These are phyloP conservation scores for Eubasilissa splendida DNA, from an alignment of 2,888 invertebrate genomes.

Conservation along the genomic window DNA sequence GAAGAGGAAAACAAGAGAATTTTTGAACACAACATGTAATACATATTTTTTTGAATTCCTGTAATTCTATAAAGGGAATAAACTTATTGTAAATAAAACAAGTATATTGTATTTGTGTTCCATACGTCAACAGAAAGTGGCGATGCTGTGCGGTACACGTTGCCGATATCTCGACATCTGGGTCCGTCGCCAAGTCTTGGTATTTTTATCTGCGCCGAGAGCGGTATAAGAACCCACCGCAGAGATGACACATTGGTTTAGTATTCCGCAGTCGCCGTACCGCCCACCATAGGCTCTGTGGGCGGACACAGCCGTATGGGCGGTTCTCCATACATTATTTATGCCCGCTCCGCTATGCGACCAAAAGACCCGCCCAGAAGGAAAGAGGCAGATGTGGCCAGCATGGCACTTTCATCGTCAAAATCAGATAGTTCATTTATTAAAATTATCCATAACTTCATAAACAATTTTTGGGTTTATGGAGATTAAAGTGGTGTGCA, in stretches of 20 bases:
- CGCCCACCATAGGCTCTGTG: slow-evolving; percentile 43
- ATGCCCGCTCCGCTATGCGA: slow-evolving; percentile 38
- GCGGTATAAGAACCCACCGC: slow-evolving; percentile 26
- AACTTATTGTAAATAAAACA: not conserved
- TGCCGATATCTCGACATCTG: slow-evolving; percentile 7
- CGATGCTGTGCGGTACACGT: not conserved
- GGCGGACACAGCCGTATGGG: slow-evolving; percentile 36
- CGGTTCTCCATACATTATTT: slow-evolving; percentile 55
- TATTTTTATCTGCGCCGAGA: slow-evolving; percentile 21
- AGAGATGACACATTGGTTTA: slow-evolving; percentile 37
- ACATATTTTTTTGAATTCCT: too few species aligned
- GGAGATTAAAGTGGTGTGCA: too few species aligned
- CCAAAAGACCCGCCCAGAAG: slow-evolving; percentile 32
- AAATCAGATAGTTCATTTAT: not conserved
- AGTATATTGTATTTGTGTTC: not conserved
- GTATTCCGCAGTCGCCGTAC: slow-evolving; percentile 35
- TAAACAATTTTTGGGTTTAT: too few species aligned
- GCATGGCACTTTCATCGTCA: not conserved
- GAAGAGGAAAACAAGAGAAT: too few species aligned
- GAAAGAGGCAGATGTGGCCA: not conserved
- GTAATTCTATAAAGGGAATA: too few species aligned
- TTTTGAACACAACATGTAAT: too few species aligned
- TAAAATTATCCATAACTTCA: not conserved
- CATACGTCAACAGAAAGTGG: not conserved
- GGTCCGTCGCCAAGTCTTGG: slow-evolving; percentile 14